Evolutionary conservation across 1,140 invertebrate genomes (phyloP), one percentile per base, ranked within the genome.

Genomic region (Drosophila gunungcola): DNA sequence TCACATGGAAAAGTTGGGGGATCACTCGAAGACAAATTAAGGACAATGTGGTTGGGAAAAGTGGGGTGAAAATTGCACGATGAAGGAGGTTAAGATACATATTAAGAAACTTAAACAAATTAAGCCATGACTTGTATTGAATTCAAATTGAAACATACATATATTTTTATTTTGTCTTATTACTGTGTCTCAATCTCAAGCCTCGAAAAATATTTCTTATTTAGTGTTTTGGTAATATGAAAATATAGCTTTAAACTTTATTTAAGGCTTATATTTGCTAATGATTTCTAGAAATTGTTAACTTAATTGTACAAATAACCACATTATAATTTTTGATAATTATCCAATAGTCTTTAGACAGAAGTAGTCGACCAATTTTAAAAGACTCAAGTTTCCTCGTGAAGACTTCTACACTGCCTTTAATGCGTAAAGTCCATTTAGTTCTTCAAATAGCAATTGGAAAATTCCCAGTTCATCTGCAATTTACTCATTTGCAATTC

Each of bases 401-500:
- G 13, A 25, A n/a, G 29, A 42, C 41, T 32, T 32, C 29, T 11
- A 41, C 56, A 42, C 32, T 29, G 32, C 41, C 53, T 27, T 27
- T 1, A 27, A n/a, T n/a, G 49, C 49, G 13, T 52, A n/a, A 29
- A 16, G 11, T 16, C 38, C 46, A 64, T 63, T 43, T 16, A 48
- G 42, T 13, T 53, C 52, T 36, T 27, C 41, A 42, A 43, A 70
- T 36, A 48, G 41, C 11, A 43, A 41, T 32, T 56, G n/a, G 39
- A 70, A 68, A 52, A 45, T 45, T 46, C 41, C 48, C 55, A 72
- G 41, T 21, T 42, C 56, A 73, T 65, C 61, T 64, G 46, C 43
- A 38, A 58, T 46, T 52, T 34, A 39, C n/a, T 46, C 43, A 70
- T 69, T 70, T 69, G 52, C 53, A 75, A 58, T 68, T 68, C 25